A percentile compares a stretch with the other conserved stretches of the same genome.
phyloP scores from a whole-genome alignment of 2,888 invertebrate genomes.

The Drosophila meridiana region DNA sequence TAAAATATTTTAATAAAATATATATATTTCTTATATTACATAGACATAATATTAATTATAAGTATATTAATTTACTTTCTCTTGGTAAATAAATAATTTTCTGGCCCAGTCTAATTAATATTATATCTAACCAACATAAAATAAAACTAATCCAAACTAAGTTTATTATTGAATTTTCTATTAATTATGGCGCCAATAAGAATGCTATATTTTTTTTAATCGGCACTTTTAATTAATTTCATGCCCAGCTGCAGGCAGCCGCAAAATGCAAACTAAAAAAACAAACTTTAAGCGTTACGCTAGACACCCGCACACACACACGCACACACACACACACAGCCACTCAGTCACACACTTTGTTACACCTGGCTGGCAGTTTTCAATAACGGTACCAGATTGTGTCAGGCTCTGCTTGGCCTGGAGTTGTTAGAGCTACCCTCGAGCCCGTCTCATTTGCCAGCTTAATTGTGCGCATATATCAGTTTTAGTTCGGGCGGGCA shows the following conservation, averaged over 20 bases:
- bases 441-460: conserved; percentile 43
- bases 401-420: conserved; percentile 59
- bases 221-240: conserved; percentile 40
- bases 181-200: not conserved
- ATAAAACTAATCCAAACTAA: too few relatives aligned
- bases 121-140: too few relatives aligned
- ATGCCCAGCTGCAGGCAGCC: conserved; percentile 13
- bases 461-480: conserved; percentile 75
- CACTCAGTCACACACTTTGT: not conserved
- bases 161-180: too few relatives aligned
- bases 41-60: too few relatives aligned
- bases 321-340: not conserved
- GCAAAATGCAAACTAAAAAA: conserved; percentile 9
- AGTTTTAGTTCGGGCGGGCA: conserved; percentile 45
- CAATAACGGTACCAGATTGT: conserved; percentile 79
- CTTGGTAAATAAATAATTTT: too few relatives aligned
- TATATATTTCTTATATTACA: too few relatives aligned
- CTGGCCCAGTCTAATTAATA: too few relatives aligned
- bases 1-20: too few relatives aligned
- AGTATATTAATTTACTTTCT: too few relatives aligned
- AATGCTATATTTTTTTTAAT: conserved; percentile 4
- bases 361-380: conserved; percentile 53
- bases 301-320: conserved; percentile 10
- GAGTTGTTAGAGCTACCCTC: conserved; percentile 8
- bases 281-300: conserved; percentile 10